Base-by-base conservation (phyloP, 2,797 vertebrate genomes). In the Paramormyrops hopkinsi region DNA sequence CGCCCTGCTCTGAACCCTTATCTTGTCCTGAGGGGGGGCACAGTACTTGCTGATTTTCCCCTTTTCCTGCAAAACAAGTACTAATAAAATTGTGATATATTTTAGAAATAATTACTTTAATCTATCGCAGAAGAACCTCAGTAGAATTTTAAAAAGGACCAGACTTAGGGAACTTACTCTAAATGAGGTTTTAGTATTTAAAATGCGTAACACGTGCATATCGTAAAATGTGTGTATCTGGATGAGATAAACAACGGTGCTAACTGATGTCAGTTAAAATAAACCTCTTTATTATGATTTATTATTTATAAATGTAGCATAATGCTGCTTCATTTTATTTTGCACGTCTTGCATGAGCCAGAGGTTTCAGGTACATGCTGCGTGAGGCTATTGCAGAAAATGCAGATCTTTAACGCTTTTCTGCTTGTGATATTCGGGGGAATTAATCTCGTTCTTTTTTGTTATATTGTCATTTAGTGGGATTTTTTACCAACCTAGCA, bases 401-500 rank as follows among this genome's bases (percentile, higher is more conserved):
- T 5, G 69, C 69, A 73, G 25, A 82, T 41, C 41, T 46, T n/a
- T 46, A n/a, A 82, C 8, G 17, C 17, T 46, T 82, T 82, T 44
- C 19, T 46, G 19, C 76, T 44, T n/a, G 65, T 46, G 41, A 82
- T 41, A 82, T 46, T 82, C 7, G 0, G n/a, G 17, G 76, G 7
- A n/a, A 82, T 82, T 41, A 82, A 73, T 94, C 95, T 95, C 93
- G 93, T 96, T 96, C 95, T 93, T 91, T 92, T 92, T 94, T 94
- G 5, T 96, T 94, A 95, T 95, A 94, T 95, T 96, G 97, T 97
- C 97, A 98, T 99, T 98, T 98, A 97, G 97, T 97, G 97, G 98
- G 97, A 98, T 99, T 99, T 97, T 48, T 48, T 98, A 99, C 98
- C 98, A 97, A 97, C 96, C 96, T 96, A 97, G 97, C 97, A 97